A percentile compares a stretch with the other conserved stretches of the same genome.
Conservation (phyloP, 1,140 invertebrate species). For the Piezodorus guildinii region DNA sequence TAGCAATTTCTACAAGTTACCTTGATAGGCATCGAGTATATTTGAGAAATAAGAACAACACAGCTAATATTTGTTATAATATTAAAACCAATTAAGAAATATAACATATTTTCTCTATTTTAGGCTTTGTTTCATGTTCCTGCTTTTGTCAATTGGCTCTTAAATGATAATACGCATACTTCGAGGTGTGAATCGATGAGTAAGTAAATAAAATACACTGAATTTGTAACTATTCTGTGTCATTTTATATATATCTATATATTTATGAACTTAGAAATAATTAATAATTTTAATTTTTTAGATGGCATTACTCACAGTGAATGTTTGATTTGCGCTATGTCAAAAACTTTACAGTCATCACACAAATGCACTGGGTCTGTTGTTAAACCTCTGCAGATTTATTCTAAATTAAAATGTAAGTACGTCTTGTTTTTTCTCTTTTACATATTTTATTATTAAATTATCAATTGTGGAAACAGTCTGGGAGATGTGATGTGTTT, state of each 20-base stretch:
- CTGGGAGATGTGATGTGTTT: too few species aligned
- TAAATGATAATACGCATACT: slow-evolving; percentile 55
- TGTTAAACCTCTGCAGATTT: slow-evolving; percentile 56
- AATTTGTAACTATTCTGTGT: too few species aligned
- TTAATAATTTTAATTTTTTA: slow-evolving; percentile 33
- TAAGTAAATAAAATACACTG: slow-evolving; percentile 23
- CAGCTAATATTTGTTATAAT: neutral
- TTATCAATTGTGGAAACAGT: neutral
- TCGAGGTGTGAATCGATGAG: slow-evolving; percentile 54
- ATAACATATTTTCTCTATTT: slow-evolving; percentile 9
- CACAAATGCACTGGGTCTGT: slow-evolving; percentile 52
- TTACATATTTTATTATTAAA: neutral
- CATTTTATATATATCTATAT: neutral
- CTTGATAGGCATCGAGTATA: too few species aligned
- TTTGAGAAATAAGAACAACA: too few species aligned
- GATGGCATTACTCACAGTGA: slow-evolving; percentile 40
- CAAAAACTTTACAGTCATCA: slow-evolving; percentile 53
- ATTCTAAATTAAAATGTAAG: slow-evolving; percentile 46
- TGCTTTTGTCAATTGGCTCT: slow-evolving; percentile 74
- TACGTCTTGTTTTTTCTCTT: neutral
- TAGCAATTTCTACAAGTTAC: too few species aligned
- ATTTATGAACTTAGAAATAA: neutral
- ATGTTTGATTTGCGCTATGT: slow-evolving; percentile 76
- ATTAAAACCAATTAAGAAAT: too few species aligned
- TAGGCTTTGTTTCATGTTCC: slow-evolving; percentile 77